These are phyloP conservation scores for Athene noctua DNA, from an alignment of 2,113 vertebrate genomes.

Conservation along the genomic window DNA sequence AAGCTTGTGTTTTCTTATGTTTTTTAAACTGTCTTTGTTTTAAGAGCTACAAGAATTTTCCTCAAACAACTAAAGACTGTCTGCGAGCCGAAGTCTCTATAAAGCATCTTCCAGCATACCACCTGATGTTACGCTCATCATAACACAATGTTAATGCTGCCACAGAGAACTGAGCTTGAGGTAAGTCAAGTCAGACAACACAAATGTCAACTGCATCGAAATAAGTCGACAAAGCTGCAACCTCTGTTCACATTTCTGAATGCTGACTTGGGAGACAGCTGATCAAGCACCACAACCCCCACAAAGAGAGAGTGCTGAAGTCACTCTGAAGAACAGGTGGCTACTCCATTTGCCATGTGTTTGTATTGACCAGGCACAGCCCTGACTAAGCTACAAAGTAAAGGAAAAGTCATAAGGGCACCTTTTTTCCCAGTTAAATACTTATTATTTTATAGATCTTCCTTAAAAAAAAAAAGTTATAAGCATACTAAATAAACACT, in stretches of 20 bases:
- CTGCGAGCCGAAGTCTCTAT: neutral
- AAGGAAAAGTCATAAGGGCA: neutral
- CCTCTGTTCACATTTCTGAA: neutral
- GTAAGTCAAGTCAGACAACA: neutral
- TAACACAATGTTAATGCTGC: fast-evolving
- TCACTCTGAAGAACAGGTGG: neutral
- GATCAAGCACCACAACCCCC: neutral
- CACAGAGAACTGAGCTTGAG: neutral
- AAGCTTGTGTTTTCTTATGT: neutral
- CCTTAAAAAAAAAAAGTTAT: neutral
- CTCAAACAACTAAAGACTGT: neutral
- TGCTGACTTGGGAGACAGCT: neutral
- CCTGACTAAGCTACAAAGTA: neutral
- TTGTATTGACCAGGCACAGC: fast-evolving
- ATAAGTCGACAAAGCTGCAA: neutral
- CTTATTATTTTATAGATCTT: neutral
- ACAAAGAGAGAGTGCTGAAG: neutral
- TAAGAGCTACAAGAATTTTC: neutral
- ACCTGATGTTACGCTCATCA: neutral
- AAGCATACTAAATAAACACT: neutral
- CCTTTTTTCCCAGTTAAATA: neutral
- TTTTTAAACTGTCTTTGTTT: neutral
- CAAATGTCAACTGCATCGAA: fast-evolving
- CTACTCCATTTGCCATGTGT: neutral
- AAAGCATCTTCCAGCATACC: neutral